A percentile compares a stretch with the other conserved stretches of the same genome.
Evolutionary conservation across 2,113 vertebrate species (phyloP).

Genomic region (Saguinus imperator): DNA sequence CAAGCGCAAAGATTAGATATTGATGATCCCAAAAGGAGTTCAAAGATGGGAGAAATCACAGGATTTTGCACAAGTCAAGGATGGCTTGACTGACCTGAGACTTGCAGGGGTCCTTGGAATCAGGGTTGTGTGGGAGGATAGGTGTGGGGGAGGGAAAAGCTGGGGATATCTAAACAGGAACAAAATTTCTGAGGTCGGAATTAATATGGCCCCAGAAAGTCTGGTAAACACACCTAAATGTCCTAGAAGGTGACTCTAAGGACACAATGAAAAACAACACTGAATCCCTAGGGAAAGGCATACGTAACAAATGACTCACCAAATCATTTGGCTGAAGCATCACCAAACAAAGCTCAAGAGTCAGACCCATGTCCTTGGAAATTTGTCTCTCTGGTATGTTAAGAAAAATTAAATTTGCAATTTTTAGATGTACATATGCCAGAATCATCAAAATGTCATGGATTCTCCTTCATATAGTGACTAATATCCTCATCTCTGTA

Average conservation of each 20-base stretch:
- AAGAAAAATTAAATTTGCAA: constrained; percentile 1
- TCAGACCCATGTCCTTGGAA: not conserved
- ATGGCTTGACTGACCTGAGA: not conserved
- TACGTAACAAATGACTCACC: not conserved
- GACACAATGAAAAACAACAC: not conserved
- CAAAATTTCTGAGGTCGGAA: not conserved
- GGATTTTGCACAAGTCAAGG: not conserved
- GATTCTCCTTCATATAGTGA: not conserved
- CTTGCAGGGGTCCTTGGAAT: not conserved
- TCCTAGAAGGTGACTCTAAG: not conserved
- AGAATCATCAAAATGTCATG: not conserved
- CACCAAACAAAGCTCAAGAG: not conserved
- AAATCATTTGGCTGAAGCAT: not conserved
- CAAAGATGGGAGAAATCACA: not conserved
- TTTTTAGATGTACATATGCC: not conserved
- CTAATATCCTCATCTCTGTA: not conserved
- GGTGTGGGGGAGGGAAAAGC: not conserved
- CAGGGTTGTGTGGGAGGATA: not conserved
- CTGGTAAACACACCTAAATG: not conserved
- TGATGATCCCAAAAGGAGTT: not conserved
- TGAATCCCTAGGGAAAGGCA: not conserved
- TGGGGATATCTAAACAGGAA: not conserved
- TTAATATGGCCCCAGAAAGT: not conserved
- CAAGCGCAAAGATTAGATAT: not conserved
- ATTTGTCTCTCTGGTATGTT: not conserved